Conservation (phyloP, 1,140 invertebrate species). For the Berghia stephanieae region DNA sequence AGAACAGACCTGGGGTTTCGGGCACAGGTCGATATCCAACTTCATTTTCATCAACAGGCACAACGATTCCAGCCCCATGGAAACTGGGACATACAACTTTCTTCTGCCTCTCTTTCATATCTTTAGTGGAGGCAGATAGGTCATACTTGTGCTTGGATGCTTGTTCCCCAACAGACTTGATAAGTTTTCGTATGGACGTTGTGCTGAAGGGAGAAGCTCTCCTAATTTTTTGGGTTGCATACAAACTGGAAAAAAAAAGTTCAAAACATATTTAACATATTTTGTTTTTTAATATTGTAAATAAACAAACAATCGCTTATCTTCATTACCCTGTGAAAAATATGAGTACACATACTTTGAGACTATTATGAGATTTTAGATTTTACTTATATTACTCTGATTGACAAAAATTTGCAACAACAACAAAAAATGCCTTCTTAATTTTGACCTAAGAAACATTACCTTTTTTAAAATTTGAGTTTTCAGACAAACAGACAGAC, state of each 20-base stretch:
- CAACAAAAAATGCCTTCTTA: no score
- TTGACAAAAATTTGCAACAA: no score
- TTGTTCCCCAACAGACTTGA: constrained; percentile 74
- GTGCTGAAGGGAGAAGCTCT: constrained; percentile 31
- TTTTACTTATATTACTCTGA: no score
- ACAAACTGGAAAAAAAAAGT: constrained; percentile 26
- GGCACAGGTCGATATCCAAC: constrained; percentile 82
- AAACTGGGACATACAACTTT: constrained; percentile 81
- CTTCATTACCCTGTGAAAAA: neutral
- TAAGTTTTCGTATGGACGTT: constrained; percentile 64
- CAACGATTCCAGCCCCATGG: constrained; percentile 87
- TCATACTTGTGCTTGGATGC: constrained; percentile 74
- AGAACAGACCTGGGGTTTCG: constrained; percentile 76
- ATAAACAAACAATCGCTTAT: neutral
- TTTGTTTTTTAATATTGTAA: neutral
- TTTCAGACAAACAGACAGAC: no score
- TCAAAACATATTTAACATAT: neutral
- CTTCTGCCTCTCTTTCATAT: constrained; percentile 74
- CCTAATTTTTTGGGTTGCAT: constrained; percentile 10
- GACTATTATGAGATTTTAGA: no score
- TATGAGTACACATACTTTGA: constrained; percentile 1
- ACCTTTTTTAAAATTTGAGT: no score
- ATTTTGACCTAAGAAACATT: no score
- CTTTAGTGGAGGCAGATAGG: constrained; percentile 72
- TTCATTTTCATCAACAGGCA: constrained; percentile 79